phyloP scores from a whole-genome alignment of 1,140 invertebrate species.

The Papilio glaucus region DNA sequence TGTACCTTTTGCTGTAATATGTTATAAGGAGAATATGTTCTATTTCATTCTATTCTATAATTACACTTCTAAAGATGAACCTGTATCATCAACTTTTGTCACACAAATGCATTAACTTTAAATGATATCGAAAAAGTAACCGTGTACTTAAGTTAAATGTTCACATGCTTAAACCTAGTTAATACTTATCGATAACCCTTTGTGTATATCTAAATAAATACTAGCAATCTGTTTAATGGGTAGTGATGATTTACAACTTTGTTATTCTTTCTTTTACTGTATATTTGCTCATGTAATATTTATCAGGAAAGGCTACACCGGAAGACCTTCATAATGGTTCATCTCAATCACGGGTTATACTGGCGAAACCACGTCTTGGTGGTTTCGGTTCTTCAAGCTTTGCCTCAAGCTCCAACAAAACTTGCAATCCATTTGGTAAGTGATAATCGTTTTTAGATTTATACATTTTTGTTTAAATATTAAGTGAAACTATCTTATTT shows the following conservation, averaged over 20 bases:
- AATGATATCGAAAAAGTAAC: not conserved
- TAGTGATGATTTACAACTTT: not conserved
- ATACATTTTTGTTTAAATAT: constrained; percentile 20
- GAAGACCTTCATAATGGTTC: constrained; percentile 74
- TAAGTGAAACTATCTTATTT: not conserved
- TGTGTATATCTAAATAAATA: not conserved
- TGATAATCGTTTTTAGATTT: constrained; percentile 10
- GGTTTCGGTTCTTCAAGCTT: constrained; percentile 72
- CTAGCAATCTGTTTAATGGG: not conserved
- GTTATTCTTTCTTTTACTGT: constrained; percentile 27
- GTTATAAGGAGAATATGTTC: not conserved
- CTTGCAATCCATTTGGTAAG: constrained; percentile 69
- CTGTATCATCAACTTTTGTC: constrained; percentile 27
- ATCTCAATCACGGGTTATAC: constrained; percentile 68
- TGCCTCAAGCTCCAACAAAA: constrained; percentile 69
- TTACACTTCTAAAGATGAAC: constrained; percentile 20
- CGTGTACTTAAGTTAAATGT: not conserved
- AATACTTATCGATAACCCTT: not conserved
- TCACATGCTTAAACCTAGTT: not conserved
- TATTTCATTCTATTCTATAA: not conserved
- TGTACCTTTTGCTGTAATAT: constrained; percentile 30
- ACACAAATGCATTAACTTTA: constrained; percentile 5
- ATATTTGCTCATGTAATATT: constrained; percentile 33
- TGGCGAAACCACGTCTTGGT: constrained; percentile 75
- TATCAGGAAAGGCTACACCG: constrained; percentile 61